Percentiles rank a stretch among this genome's conserved stretches.
These are phyloP conservation scores for Liposcelis brunnea DNA, from an alignment of 2,888 invertebrate genomes.

Conservation along the genomic window DNA sequence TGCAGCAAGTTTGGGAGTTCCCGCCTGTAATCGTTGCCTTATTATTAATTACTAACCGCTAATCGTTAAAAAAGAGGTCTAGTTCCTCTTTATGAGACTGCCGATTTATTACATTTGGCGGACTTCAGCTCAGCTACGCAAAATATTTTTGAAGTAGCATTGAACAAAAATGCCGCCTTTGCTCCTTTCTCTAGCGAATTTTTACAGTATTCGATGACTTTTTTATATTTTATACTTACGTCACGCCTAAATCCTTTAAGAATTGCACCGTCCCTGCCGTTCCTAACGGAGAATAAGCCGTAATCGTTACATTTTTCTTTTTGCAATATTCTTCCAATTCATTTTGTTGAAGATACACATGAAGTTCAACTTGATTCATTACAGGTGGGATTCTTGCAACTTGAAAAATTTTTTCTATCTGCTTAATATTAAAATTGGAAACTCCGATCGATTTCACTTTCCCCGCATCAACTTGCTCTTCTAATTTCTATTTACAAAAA, in stretches of 20 bases:
- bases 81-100: too few relatives aligned
- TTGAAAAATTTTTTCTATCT: constrained; percentile 24
- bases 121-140: too few relatives aligned
- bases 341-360: constrained; percentile 27
- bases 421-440: constrained; percentile 27
- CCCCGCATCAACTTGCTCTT: constrained; percentile 22
- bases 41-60: too few relatives aligned
- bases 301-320: constrained; percentile 16
- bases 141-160: too few relatives aligned
- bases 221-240: too few relatives aligned
- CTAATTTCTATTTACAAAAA: constrained; percentile 19
- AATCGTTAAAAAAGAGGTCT: too few relatives aligned
- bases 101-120: too few relatives aligned
- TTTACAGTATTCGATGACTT: too few relatives aligned
- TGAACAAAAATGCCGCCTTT: too few relatives aligned
- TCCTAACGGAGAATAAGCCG: constrained; percentile 8
- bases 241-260: not conserved
- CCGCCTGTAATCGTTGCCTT: too few relatives aligned
- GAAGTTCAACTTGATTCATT: constrained; percentile 24
- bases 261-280: not conserved
- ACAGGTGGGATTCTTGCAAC: constrained; percentile 23
- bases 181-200: too few relatives aligned
- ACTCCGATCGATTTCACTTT: constrained; percentile 26
- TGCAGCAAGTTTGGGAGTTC: not conserved
- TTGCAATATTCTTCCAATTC: constrained; percentile 23